Evolutionary conservation across 2,113 vertebrate genomes (phyloP).

Genomic region (Deroptyus accipitrinus): DNA sequence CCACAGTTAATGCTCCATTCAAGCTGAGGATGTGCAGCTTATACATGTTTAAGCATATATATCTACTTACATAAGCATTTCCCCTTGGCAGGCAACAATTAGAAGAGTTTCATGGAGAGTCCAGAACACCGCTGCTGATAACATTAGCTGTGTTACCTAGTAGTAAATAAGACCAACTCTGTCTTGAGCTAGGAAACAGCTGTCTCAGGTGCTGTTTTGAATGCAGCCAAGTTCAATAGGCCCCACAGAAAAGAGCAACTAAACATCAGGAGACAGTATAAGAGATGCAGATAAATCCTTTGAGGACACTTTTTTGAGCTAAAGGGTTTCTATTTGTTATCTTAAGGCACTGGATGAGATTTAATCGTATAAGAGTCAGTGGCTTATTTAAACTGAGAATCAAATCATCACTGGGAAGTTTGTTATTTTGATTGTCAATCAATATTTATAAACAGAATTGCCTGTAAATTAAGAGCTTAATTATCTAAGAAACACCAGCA

Average conservation of each 20-base stretch:
- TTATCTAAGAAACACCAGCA: neutral
- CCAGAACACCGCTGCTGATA: neutral
- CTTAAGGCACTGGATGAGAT: neutral
- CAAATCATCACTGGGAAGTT: neutral
- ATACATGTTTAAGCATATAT: neutral
- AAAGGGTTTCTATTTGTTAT: neutral
- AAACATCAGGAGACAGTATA: neutral
- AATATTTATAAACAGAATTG: neutral
- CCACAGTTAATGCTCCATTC: neutral
- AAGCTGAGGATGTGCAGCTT: neutral
- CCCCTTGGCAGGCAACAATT: neutral
- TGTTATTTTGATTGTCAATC: neutral
- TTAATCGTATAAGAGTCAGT: neutral
- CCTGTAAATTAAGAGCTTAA: conserved; percentile 4
- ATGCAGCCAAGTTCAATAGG: neutral
- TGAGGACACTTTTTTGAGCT: neutral
- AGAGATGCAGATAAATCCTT: neutral
- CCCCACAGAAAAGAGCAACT: neutral
- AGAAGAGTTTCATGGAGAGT: neutral
- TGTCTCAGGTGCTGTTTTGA: neutral
- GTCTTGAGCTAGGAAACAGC: neutral
- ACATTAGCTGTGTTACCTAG: neutral
- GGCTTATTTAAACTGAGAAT: neutral
- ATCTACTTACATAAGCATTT: neutral
- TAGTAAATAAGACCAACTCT: neutral